These are phyloP conservation scores for Teleiodes luculella DNA, from an alignment of 2,888 invertebrate genomes.

Conservation along the genomic window DNA sequence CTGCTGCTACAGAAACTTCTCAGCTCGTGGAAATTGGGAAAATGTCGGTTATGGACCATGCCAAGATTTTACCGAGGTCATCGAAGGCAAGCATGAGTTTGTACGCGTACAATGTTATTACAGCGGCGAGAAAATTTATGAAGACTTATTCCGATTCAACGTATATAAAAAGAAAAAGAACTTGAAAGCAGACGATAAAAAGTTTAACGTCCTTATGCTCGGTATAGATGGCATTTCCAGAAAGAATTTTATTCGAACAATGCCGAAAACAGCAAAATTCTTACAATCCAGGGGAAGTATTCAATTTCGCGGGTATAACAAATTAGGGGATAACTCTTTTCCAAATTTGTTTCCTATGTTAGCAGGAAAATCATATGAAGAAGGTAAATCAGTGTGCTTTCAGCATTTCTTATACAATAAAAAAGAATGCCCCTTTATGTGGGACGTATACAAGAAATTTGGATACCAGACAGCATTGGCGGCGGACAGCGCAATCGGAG, in stretches of 20 bases:
- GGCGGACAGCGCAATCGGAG: slow-evolving; percentile 83
- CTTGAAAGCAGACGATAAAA: slow-evolving; percentile 20
- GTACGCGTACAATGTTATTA: slow-evolving; percentile 80
- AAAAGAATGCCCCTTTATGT: slow-evolving; percentile 87
- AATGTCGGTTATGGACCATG: slow-evolving; percentile 54
- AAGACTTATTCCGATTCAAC: slow-evolving; percentile 9
- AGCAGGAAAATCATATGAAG: slow-evolving; percentile 80
- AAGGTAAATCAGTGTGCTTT: slow-evolving; percentile 80
- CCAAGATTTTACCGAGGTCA: slow-evolving; percentile 51
- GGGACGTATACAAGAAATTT: slow-evolving; percentile 84
- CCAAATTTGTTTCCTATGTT: slow-evolving; percentile 89
- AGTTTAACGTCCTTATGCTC: slow-evolving; percentile 84
- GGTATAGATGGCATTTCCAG: slow-evolving; percentile 91
- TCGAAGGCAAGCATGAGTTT: slow-evolving; percentile 77
- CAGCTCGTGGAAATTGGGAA: slow-evolving; percentile 33
- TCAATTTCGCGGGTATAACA: slow-evolving; percentile 90
- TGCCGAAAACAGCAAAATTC: slow-evolving; percentile 82
- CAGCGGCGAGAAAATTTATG: slow-evolving; percentile 40
- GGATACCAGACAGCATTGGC: slow-evolving; percentile 87
- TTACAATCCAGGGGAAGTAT: slow-evolving; percentile 79
- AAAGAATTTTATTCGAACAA: slow-evolving; percentile 87
- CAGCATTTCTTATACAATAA: slow-evolving; percentile 70
- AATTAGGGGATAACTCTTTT: slow-evolving; percentile 92
- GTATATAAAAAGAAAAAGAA: slow-evolving; percentile 17
- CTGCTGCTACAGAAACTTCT: slow-evolving; percentile 80